Percentiles rank a stretch among this genome's conserved stretches.
These are phyloP conservation scores for Notiomystis cincta DNA, from an alignment of 2,113 vertebrate genomes.

Conservation along the genomic window DNA sequence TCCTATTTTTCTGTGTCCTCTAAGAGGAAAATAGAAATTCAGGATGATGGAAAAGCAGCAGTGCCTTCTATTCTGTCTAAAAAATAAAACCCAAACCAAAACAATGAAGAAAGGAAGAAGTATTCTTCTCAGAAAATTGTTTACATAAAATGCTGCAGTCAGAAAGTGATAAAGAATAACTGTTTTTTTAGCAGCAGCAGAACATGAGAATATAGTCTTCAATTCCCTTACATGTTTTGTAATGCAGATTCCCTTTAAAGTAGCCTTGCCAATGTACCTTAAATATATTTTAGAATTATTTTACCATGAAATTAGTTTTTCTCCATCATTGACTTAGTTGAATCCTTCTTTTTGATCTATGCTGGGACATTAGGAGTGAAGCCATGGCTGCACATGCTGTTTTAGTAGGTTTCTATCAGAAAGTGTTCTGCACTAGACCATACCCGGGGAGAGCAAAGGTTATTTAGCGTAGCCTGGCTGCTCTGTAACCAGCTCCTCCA, in stretches of 20 bases:
- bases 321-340: slow-evolving; percentile 77
- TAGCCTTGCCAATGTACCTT: slow-evolving; percentile 74
- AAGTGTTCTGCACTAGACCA: slow-evolving; percentile 21
- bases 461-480: not conserved
- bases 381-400: slow-evolving; percentile 47
- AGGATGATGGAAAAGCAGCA: slow-evolving; percentile 36
- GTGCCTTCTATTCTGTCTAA: slow-evolving; percentile 1
- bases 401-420: slow-evolving; percentile 61
- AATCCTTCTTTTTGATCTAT: slow-evolving; percentile 77
- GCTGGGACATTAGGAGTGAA: slow-evolving; percentile 74
- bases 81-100: not conserved
- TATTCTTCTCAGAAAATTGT: slow-evolving; percentile 59
- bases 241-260: slow-evolving; percentile 77
- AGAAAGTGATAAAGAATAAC: slow-evolving; percentile 64
- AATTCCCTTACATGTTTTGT: slow-evolving; percentile 68
- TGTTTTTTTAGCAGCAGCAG: slow-evolving; percentile 67
- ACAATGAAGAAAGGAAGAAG: not conserved
- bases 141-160: slow-evolving; percentile 37
- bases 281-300: slow-evolving; percentile 84
- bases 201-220: slow-evolving; percentile 69
- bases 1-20: slow-evolving; percentile 17
- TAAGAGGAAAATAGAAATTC: not conserved
- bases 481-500: not conserved
- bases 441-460: not conserved
- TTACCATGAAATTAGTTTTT: slow-evolving; percentile 87